Conservation (phyloP, 2,888 invertebrate species). For the Zaprionus obscuricornis region DNA sequence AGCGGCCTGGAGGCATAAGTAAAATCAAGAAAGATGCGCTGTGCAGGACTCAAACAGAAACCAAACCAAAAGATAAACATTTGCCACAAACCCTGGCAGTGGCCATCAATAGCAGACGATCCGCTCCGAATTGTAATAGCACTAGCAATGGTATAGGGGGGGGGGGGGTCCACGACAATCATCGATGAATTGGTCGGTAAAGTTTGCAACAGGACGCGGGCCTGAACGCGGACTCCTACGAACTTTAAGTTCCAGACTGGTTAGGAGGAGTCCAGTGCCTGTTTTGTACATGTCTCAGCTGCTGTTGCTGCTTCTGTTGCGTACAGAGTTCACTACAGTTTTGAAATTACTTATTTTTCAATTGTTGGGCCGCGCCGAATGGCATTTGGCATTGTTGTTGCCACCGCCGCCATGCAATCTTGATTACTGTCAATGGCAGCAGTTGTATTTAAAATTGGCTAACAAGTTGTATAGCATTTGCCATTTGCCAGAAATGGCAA, state of each 20-base stretch:
- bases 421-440: slow-evolving; percentile 79
- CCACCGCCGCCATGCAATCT: slow-evolving; percentile 69
- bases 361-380: slow-evolving; percentile 64
- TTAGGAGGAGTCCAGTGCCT: slow-evolving; percentile 20
- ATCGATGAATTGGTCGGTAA: slow-evolving; percentile 75
- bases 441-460: slow-evolving; percentile 75
- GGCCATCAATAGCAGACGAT: slow-evolving; percentile 56
- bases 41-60: slow-evolving; percentile 27
- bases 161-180: slow-evolving; percentile 57
- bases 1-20: slow-evolving; percentile 43
- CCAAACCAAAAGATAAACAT: slow-evolving; percentile 71
- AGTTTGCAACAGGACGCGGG: slow-evolving; percentile 64
- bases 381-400: slow-evolving; percentile 73
- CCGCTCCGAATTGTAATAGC: slow-evolving; percentile 41
- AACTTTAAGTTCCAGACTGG: slow-evolving; percentile 9
- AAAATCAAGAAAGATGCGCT: slow-evolving; percentile 46
- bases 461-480: slow-evolving; percentile 65
- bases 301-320: slow-evolving; percentile 33
- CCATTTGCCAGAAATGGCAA: slow-evolving; percentile 55
- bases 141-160: slow-evolving; percentile 38
- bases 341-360: slow-evolving; percentile 77
- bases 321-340: slow-evolving; percentile 67
- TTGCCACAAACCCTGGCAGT: slow-evolving; percentile 51
- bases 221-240: slow-evolving; percentile 1
- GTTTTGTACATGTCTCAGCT: slow-evolving; percentile 59